Evolutionary conservation across 2,797 vertebrate genomes (phyloP), one percentile per base, ranked within the genome.

Genomic region (Thalassophryne amazonica): DNA sequence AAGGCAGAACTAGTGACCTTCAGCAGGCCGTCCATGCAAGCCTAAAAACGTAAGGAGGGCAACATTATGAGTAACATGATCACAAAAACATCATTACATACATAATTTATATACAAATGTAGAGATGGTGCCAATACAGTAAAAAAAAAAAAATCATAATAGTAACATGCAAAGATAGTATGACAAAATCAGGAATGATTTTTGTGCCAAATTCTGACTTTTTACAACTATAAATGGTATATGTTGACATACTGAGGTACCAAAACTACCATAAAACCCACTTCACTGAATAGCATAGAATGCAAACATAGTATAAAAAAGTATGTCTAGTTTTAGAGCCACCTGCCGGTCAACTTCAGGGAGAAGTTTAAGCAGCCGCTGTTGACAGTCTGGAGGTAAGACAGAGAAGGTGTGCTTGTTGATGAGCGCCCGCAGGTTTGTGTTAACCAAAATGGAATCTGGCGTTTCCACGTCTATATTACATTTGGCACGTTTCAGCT

Each of bases 381-480:
- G 95, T 49, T 99, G 97, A 69, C 94, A 92, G 6, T 96, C 94
- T 0, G 83, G 29, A 0, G 97, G 95, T 72, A 99, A 85, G 24
- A 91, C 79, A 0, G 92, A 94, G 86, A 99, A 96, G 0, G 93
- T 99, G 78, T 98, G 96, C 60, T 99, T 99, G 86, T 98, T 98
- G 81, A 99, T 97, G 70, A 99, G 89, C 0, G 97, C 97, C 36
- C 96, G 85, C 51, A 99, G 88, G 86, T 99, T 99, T 29, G 97
- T 99, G 88, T 99, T 99, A 31, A 99, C 96, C 49, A 99, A 84
- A 78, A 99, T 99, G 41, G 97, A 99, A 74, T 99, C 97, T 0
- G 97, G 97, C 0, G 97, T 99, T 83, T 99, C 97, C 68, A 99
- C 97, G 3, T 99, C 97, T 23, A 99, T 99, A 54, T 95, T 95